Evolutionary conservation across 2,797 vertebrate genomes (phyloP), one percentile per base, ranked within the genome.

Genomic region (Mycteria americana): DNA sequence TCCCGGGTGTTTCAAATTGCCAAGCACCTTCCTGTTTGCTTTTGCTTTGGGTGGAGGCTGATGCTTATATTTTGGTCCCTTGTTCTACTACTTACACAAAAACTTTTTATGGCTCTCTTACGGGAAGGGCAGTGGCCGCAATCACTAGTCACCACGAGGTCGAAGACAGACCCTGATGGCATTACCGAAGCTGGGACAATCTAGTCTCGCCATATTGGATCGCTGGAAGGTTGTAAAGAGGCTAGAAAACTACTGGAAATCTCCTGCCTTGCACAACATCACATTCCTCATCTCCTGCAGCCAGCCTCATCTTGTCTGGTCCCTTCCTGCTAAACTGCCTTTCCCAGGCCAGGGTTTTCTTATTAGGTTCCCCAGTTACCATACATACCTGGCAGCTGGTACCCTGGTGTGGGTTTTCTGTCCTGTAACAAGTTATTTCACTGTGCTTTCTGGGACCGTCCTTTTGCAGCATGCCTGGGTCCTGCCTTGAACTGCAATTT

Each of bases 41-140:
- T 91, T 88, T 85, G n/a, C 10, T 67, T 60, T 50, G 85, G 72
- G 92, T 85, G 80, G 94, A 94, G 94, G 65, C 51, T 84, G 51
- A 23, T 10, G 33, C 48, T 86, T 65, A 24, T 56, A 28, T 56
- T 87, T 93, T 88, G 43, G 57, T 62, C 65, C 46, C 81, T 85
- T 79, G 30, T 92, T 65, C 25, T 33, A 5, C 53, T 63, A 35
- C 59, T 92, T 63, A 76, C 3, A 10, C 67, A 90, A 90, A 95
- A 85, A 16, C 39, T 12, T 84, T 94, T 96, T 86, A 95, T 53
- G 50, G 39, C 83, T 62, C 11, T 81, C 35, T 94, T 86, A 93
- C 10, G 2, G 79, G 93, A 96, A 96, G 31, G 37, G 69, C 64
- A 76, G 51, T 53, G 56, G n/a, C 82, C 67, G 59, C 65, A 92